Percentiles rank a stretch among this genome's conserved stretches.
Conservation (phyloP, 2,888 invertebrate genomes). For the Deilephila elpenor region DNA sequence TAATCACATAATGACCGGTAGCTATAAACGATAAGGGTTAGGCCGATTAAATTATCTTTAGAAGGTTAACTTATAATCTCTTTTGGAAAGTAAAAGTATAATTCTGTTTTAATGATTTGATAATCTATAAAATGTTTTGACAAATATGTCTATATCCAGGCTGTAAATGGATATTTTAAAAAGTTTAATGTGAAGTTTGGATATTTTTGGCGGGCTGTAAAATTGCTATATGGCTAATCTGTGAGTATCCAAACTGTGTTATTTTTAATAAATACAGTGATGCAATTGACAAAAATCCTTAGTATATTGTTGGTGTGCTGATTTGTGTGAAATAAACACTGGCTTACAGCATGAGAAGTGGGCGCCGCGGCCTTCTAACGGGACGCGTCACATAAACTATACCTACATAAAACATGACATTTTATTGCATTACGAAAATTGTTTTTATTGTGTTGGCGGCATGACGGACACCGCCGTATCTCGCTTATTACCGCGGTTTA, state of each 20-base stretch:
- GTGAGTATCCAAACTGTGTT: too few species aligned
- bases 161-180: not conserved
- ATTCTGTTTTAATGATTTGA: not conserved
- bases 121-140: not conserved
- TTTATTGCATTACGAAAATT: constrained; percentile 41
- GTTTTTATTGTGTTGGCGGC: constrained; percentile 47
- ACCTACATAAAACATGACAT: constrained; percentile 34
- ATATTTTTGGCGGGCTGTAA: too few species aligned
- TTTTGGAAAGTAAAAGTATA: not conserved
- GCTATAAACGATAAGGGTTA: constrained; percentile 5
- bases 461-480: constrained; percentile 47
- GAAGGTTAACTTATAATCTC: not conserved
- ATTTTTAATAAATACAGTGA: not conserved
- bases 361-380: constrained; percentile 5
- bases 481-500: constrained; percentile 55
- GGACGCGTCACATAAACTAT: constrained; percentile 21
- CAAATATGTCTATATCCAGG: not conserved
- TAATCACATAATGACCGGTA: constrained; percentile 13
- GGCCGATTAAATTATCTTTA: constrained; percentile 7
- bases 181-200: not conserved
- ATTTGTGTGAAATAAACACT: constrained; percentile 10
- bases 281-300: not conserved
- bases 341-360: constrained; percentile 18
- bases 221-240: too few species aligned
- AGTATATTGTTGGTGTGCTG: not conserved